These are phyloP conservation scores for Semnornis frantzii DNA, from an alignment of 2,113 vertebrate species.

Conservation along the genomic window DNA sequence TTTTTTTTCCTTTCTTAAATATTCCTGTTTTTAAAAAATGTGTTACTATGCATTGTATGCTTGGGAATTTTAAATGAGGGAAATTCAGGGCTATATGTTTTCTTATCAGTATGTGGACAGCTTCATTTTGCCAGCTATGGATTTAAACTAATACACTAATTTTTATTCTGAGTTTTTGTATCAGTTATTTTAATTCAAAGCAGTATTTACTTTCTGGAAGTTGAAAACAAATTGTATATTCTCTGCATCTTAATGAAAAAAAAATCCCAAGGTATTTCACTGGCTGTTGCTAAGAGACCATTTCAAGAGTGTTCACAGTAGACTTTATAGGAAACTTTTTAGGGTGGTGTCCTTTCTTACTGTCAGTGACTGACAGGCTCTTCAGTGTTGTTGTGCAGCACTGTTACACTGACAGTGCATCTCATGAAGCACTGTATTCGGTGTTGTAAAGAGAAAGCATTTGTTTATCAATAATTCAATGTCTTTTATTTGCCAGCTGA, in stretches of 20 bases:
- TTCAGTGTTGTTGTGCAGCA: neutral
- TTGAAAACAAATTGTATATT: neutral
- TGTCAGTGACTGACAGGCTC: neutral
- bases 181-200: neutral
- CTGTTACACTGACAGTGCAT: neutral
- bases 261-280: conserved; percentile 21
- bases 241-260: conserved; percentile 19
- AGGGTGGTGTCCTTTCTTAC: neutral
- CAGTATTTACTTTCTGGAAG: conserved; percentile 5
- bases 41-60: neutral
- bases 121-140: neutral
- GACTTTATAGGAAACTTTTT: conserved; percentile 41
- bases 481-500: neutral
- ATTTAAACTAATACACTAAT: neutral
- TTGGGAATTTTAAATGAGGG: neutral
- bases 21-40: neutral
- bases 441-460: neutral
- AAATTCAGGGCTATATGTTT: neutral
- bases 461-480: neutral
- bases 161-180: neutral
- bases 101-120: neutral
- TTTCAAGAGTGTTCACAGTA: conserved; percentile 25
- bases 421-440: neutral
- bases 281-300: conserved; percentile 64
- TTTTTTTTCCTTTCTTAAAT: neutral